phyloP scores from a whole-genome alignment of 2,113 vertebrate genomes.

The Gallinago paraguaiae region DNA sequence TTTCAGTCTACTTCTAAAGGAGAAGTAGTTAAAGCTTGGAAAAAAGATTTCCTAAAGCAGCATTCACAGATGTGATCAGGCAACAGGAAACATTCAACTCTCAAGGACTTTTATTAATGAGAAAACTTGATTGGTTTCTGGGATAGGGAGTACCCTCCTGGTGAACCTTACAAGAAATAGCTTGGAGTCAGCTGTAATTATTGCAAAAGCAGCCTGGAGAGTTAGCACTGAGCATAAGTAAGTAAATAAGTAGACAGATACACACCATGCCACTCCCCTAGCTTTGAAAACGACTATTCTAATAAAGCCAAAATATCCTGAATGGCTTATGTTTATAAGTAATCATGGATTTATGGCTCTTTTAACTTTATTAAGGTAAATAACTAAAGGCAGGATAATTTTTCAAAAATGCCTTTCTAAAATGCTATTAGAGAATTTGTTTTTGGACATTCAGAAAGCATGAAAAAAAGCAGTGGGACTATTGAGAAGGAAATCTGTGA shows the following conservation, averaged over 20 bases:
- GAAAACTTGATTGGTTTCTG: background rate
- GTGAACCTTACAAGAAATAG: background rate
- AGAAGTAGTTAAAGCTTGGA: background rate
- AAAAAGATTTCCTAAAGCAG: background rate
- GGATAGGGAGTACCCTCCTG: background rate
- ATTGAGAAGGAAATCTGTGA: background rate
- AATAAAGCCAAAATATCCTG: background rate
- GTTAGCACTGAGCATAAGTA: background rate
- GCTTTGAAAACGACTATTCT: background rate
- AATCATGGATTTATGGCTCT: background rate
- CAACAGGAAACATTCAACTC: background rate
- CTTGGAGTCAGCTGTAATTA: background rate
- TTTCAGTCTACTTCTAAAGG: background rate
- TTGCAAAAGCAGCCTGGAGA: background rate
- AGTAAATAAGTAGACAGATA: background rate
- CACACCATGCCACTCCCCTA: background rate
- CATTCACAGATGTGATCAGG: background rate
- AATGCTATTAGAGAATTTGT: background rate
- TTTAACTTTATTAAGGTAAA: background rate
- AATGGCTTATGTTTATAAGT: background rate
- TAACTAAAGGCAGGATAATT: background rate
- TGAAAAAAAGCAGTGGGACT: background rate
- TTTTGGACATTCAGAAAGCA: background rate
- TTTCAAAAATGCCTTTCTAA: background rate
- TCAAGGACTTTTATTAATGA: background rate